Conservation (phyloP, 2,888 invertebrate species). For the Eupithecia centaureata region DNA sequence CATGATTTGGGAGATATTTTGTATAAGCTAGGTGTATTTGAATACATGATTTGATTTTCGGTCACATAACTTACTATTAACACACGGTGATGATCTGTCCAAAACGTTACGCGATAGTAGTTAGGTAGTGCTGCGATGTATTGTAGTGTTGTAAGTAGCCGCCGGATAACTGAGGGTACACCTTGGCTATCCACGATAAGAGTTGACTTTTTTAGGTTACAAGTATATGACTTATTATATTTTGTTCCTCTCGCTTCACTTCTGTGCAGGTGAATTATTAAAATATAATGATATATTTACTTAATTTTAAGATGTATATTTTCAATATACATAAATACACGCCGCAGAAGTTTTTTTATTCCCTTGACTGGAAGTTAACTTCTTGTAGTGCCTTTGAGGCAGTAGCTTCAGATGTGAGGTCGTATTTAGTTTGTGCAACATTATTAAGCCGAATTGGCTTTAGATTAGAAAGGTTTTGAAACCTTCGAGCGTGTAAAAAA, state of each 20-base stretch:
- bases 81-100: slow-evolving; percentile 76
- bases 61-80: slow-evolving; percentile 55
- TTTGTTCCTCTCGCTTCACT: slow-evolving; percentile 62
- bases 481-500: neutral
- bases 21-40: slow-evolving; percentile 50
- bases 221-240: slow-evolving; percentile 68
- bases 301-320: slow-evolving; percentile 46
- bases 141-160: too few species aligned
- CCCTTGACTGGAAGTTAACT: slow-evolving; percentile 16
- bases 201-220: slow-evolving; percentile 49
- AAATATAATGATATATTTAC: slow-evolving; percentile 43
- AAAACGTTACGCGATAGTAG: slow-evolving; percentile 58
- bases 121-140: slow-evolving; percentile 50
- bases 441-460: slow-evolving; percentile 15
- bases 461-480: slow-evolving; percentile 16
- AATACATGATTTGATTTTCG: slow-evolving; percentile 53
- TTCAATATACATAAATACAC: slow-evolving; percentile 37
- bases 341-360: slow-evolving; percentile 3
- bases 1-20: slow-evolving; percentile 49
- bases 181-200: slow-evolving; percentile 11
- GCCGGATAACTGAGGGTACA: too few species aligned
- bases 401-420: slow-evolving; percentile 23
- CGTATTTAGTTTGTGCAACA: slow-evolving; percentile 27
- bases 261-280: slow-evolving; percentile 51
- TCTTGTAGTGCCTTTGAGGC: slow-evolving; percentile 30